A percentile compares a stretch with the other conserved stretches of the same genome.
Conservation (phyloP, 1,140 invertebrate genomes). For the Choristoneura fumiferana region DNA sequence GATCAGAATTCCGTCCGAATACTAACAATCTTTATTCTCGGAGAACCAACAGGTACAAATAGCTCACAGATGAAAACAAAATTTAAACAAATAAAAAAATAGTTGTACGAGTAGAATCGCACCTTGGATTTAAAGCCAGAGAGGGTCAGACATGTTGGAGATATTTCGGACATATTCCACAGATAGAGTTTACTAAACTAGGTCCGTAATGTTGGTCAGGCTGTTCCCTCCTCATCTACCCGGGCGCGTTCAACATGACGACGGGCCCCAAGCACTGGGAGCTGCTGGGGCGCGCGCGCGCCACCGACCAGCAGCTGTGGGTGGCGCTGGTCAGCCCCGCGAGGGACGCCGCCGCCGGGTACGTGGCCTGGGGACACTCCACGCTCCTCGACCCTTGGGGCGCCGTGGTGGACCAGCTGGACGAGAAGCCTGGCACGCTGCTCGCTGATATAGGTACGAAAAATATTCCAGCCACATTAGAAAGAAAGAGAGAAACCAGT, state of each 20-base stretch:
- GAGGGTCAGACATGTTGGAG: too few species aligned
- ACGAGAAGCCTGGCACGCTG: constrained; percentile 85
- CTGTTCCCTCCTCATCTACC: constrained; percentile 92
- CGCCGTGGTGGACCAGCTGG: constrained; percentile 84
- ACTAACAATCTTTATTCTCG: too few species aligned
- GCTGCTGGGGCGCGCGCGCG: constrained; percentile 87
- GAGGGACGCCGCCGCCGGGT: constrained; percentile 83
- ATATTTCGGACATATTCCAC: too few species aligned
- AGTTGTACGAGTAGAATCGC: too few species aligned
- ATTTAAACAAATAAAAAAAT: too few species aligned
- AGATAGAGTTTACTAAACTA: too few species aligned
- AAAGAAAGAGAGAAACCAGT: too few species aligned
- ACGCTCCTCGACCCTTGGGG: constrained; percentile 94
- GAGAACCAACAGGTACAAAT: too few species aligned
- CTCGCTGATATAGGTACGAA: constrained; percentile 83
- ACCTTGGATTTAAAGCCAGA: too few species aligned
- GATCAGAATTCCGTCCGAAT: too few species aligned
- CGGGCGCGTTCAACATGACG: constrained; percentile 97
- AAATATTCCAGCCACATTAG: background rate
- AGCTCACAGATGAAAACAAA: too few species aligned
- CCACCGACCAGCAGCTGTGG: constrained; percentile 93
- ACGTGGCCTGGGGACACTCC: constrained; percentile 94
- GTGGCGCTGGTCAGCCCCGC: constrained; percentile 89
- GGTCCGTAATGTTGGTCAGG: constrained; percentile 70
- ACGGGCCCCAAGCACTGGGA: constrained; percentile 97